Evolutionary conservation across 2,797 vertebrate genomes (phyloP).

Genomic region (Hephaestus fuliginosus): DNA sequence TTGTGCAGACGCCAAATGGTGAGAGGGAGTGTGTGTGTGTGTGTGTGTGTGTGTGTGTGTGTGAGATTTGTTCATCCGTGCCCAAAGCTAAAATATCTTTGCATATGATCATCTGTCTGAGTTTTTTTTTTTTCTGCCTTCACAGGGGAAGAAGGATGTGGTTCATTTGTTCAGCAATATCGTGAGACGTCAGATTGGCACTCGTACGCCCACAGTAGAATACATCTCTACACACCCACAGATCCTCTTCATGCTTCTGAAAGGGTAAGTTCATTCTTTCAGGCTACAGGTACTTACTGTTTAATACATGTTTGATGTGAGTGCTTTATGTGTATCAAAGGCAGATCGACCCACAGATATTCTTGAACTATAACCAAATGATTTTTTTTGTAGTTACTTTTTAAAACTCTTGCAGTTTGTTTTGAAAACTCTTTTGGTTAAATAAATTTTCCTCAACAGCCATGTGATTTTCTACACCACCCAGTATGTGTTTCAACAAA

Average conservation of each 20-base stretch:
- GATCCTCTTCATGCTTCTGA: slow-evolving; percentile 91
- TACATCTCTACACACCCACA: slow-evolving; percentile 89
- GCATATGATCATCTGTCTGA: slow-evolving; percentile 15
- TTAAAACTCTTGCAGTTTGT: neutral
- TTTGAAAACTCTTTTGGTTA: neutral
- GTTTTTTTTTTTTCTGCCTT: neutral
- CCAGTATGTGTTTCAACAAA: slow-evolving; percentile 73
- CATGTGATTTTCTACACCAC: slow-evolving; percentile 43
- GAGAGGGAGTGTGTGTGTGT: neutral
- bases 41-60: neutral
- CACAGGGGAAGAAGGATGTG: slow-evolving; percentile 90
- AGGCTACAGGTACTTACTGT: slow-evolving; percentile 21
- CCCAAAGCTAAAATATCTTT: slow-evolving; percentile 40
- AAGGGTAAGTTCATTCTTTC: slow-evolving; percentile 82
- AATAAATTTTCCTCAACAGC: slow-evolving; percentile 5
- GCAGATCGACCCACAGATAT: neutral
- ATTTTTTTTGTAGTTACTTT: neutral
- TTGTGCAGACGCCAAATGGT: slow-evolving; percentile 21
- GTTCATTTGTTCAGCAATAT: slow-evolving; percentile 91
- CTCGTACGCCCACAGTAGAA: slow-evolving; percentile 88
- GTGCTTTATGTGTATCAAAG: neutral
- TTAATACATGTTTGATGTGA: neutral
- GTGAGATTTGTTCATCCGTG: slow-evolving; percentile 27
- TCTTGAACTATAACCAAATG: neutral
- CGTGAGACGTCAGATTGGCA: slow-evolving; percentile 89